Percentiles rank a stretch among this genome's conserved stretches.
phyloP scores from a whole-genome alignment of 1,140 invertebrate genomes.

The Globodera ellingtonae region DNA sequence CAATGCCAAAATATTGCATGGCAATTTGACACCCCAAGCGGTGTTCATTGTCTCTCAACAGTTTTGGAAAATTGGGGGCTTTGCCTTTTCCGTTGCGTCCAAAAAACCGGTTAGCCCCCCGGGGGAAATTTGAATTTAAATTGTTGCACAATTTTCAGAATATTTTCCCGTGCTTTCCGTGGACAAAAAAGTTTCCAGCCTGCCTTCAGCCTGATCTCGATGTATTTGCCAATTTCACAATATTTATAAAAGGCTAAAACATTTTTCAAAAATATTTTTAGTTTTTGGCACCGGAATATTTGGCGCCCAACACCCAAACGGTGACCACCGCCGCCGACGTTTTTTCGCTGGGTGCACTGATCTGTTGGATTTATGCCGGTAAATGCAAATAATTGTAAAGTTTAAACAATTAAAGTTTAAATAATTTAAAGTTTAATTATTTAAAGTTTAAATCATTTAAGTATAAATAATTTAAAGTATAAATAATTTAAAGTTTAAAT shows the following conservation, averaged over 20 bases:
- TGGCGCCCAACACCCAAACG: slow-evolving; percentile 42
- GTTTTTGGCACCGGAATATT: slow-evolving; percentile 68
- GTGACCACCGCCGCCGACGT: slow-evolving; percentile 68
- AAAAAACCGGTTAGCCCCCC: slow-evolving; percentile 37
- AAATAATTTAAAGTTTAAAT: too few species aligned
- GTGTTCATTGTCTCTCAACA: slow-evolving; percentile 66
- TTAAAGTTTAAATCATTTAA: too few species aligned
- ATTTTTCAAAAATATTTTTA: background rate
- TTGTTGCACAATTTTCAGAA: slow-evolving; percentile 53
- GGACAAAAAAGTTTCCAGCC: slow-evolving; percentile 67
- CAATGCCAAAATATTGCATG: slow-evolving; percentile 66
- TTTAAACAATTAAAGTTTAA: too few species aligned
- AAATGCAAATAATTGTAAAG: slow-evolving; percentile 9
- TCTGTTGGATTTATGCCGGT: slow-evolving; percentile 68
- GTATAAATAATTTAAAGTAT: too few species aligned
- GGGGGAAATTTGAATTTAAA: background rate
- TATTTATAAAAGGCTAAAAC: too few species aligned
- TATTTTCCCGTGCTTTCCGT: slow-evolving; percentile 66
- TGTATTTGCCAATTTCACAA: background rate
- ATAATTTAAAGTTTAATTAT: too few species aligned
- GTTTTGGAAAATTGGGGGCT: slow-evolving; percentile 67
- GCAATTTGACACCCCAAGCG: slow-evolving; percentile 66
- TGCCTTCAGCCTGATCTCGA: slow-evolving; percentile 69
- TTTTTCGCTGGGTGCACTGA: slow-evolving; percentile 68
- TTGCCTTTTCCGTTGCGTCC: slow-evolving; percentile 65